These are phyloP conservation scores for Cygnus atratus DNA, from an alignment of 2,113 vertebrate genomes.

Conservation along the genomic window DNA sequence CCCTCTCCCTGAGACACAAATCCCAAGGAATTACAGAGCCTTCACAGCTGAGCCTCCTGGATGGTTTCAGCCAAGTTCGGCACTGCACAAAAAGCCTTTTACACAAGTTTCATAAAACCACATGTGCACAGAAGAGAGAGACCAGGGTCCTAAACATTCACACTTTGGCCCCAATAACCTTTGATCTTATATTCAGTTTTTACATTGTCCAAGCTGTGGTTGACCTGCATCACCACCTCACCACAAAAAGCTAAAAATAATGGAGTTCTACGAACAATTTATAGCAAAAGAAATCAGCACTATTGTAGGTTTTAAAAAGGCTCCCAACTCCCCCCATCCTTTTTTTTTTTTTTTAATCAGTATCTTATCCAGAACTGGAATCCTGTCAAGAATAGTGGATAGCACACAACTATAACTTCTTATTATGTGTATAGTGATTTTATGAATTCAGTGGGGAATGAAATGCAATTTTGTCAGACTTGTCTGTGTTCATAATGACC, in stretches of 20 bases:
- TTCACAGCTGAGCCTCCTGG: not conserved
- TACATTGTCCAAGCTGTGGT: not conserved
- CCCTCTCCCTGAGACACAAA: not conserved
- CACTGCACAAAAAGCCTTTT: not conserved
- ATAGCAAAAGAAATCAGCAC: constrained; percentile 52
- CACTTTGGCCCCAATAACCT: not conserved
- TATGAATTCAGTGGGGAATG: constrained; percentile 88
- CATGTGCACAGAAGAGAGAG: not conserved
- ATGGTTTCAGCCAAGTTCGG: not conserved
- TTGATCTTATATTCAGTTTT: not conserved
- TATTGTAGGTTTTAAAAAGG: constrained; percentile 39
- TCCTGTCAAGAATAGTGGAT: constrained; percentile 56
- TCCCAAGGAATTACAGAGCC: not conserved
- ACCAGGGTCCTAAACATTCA: not conserved
- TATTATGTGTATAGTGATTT: constrained; percentile 66
- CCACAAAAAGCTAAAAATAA: constrained; percentile 17
- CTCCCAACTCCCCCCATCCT: not conserved
- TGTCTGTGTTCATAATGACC: constrained; percentile 94
- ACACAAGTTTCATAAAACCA: not conserved
- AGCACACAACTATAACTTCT: constrained; percentile 65
- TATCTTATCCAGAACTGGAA: constrained; percentile 62
- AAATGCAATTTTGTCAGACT: constrained; percentile 94
- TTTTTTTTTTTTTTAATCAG: not conserved
- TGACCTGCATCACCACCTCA: constrained; percentile 25
- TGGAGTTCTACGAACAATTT: constrained; percentile 5